These are phyloP conservation scores for Helicoverpa assulta DNA, from an alignment of 2,888 invertebrate genomes.

Conservation along the genomic window DNA sequence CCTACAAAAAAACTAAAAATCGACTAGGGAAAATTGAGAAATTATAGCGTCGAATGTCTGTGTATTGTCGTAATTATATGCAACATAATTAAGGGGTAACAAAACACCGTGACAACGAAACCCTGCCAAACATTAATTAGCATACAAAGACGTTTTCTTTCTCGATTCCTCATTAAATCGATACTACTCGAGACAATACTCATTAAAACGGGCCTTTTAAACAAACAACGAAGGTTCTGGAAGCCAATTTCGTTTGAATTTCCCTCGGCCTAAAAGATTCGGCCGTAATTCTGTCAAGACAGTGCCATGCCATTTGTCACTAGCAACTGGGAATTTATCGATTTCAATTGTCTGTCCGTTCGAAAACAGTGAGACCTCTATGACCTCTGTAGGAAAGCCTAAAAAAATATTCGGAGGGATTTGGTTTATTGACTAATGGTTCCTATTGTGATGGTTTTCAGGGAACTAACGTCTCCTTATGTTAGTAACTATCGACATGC, in stretches of 20 bases:
- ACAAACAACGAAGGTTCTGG: constrained; percentile 43
- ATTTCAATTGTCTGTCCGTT: constrained; percentile 50
- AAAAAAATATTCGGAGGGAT: background rate
- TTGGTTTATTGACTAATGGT: background rate
- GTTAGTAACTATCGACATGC: no score
- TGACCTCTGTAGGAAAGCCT: constrained; percentile 1
- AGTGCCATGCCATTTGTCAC: constrained; percentile 64
- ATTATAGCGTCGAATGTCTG: no score
- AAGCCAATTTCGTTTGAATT: constrained; percentile 44
- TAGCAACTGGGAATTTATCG: constrained; percentile 62
- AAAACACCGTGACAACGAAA: background rate
- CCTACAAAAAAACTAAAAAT: no score
- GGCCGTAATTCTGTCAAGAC: constrained; percentile 43
- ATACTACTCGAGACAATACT: constrained; percentile 42
- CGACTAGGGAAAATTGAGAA: no score
- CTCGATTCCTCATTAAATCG: constrained; percentile 14
- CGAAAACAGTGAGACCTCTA: constrained; percentile 28
- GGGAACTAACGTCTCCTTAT: no score
- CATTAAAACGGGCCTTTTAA: constrained; percentile 45
- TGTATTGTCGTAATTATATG: no score
- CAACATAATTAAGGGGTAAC: constrained; percentile 8
- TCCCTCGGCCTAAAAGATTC: constrained; percentile 43
- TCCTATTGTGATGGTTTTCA: background rate
- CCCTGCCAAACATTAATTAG: constrained; percentile 14
- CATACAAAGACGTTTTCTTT: constrained; percentile 12